phyloP scores from a whole-genome alignment of 1,140 invertebrate species.

The Dinothrombium tinctorium region DNA sequence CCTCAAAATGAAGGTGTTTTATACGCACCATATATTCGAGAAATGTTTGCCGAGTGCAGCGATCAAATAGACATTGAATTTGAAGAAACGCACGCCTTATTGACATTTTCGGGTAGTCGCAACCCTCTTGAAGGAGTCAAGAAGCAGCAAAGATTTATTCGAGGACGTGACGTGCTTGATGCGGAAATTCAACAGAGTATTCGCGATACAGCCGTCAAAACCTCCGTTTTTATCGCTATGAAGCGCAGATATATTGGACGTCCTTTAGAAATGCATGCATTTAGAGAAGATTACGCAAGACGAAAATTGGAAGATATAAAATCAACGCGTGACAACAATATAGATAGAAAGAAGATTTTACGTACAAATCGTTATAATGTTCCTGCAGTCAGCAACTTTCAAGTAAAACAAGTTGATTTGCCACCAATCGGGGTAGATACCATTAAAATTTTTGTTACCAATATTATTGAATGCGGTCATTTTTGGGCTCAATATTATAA shows the following conservation, averaged over 20 bases:
- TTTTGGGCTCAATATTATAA: constrained; percentile 19
- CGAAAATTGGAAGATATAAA: neutral
- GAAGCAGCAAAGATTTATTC: neutral
- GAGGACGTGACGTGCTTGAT: constrained; percentile 1
- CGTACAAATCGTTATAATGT: neutral
- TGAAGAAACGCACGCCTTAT: constrained; percentile 22
- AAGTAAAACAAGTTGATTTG: neutral
- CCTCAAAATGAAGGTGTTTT: constrained; percentile 39
- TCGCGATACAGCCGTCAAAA: constrained; percentile 3
- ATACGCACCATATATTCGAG: constrained; percentile 29
- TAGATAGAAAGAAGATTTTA: neutral
- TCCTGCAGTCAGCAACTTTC: neutral
- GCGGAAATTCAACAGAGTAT: neutral
- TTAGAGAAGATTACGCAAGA: neutral
- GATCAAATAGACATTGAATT: constrained; percentile 19
- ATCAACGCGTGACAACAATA: constrained; percentile 1
- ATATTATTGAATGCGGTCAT: constrained; percentile 21
- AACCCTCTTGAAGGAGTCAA: neutral
- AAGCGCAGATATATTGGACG: neutral
- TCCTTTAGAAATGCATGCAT: neutral
- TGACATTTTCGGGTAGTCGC: constrained; percentile 3
- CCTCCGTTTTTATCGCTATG: constrained; percentile 9
- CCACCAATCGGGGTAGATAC: neutral
- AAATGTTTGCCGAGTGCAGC: constrained; percentile 19
- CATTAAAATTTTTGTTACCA: neutral